Evolutionary conservation across 2,113 vertebrate species (phyloP).

Genomic region (Nothocercus nigrocapillus): DNA sequence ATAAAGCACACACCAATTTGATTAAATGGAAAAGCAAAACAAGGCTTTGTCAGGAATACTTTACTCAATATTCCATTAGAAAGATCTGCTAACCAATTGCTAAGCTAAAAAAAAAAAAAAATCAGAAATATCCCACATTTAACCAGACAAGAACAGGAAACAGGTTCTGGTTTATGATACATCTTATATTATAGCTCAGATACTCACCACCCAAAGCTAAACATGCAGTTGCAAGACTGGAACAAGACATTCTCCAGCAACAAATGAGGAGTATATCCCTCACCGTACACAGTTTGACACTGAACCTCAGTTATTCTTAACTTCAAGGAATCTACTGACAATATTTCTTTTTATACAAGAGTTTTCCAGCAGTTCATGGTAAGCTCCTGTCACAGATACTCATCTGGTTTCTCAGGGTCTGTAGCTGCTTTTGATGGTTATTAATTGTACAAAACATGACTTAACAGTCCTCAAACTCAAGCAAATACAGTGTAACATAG

Average conservation of each 20-base stretch:
- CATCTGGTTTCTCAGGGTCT: background rate
- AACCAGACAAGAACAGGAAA: background rate
- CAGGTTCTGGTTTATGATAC: background rate
- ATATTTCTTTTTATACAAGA: background rate
- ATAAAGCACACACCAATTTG: background rate
- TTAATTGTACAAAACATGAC: background rate
- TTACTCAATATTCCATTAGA: background rate
- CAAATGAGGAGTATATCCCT: background rate
- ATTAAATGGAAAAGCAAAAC: background rate
- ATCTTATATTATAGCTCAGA: background rate
- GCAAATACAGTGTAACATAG: background rate
- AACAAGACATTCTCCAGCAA: background rate
- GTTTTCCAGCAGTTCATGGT: background rate
- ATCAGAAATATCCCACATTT: background rate
- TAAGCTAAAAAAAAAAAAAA: slow-evolving; percentile 13
- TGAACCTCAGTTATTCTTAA: background rate
- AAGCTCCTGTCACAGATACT: background rate
- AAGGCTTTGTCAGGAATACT: background rate
- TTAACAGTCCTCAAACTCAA: background rate
- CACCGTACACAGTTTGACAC: background rate
- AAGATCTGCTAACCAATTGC: background rate
- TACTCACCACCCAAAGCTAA: background rate
- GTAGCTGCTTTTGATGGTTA: background rate
- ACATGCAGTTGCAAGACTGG: background rate
- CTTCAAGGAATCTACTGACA: background rate